Evolutionary conservation across 2,113 vertebrate genomes (phyloP).

Genomic region (Sterna hirundo): DNA sequence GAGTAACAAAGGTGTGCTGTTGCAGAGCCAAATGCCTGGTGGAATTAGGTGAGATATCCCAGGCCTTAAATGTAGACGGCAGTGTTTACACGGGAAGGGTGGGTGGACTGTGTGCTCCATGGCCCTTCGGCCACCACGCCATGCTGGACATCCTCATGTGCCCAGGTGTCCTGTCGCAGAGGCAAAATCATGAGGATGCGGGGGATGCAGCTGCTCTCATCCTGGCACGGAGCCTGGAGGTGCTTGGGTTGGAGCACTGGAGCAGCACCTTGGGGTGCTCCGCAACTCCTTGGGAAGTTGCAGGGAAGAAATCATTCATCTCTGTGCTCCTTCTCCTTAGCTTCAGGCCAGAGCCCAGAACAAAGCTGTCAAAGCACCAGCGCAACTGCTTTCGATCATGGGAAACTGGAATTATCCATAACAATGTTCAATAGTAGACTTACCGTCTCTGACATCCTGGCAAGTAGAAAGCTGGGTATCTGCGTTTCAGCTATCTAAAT

Average conservation of each 20-base stretch:
- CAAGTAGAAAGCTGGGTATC: background rate
- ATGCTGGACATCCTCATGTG: rapidly evolving
- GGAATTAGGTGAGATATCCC: background rate
- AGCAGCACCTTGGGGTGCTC: background rate
- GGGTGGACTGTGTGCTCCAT: background rate
- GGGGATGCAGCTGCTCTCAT: no score
- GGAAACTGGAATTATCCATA: background rate
- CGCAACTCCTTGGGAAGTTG: background rate
- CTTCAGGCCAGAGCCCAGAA: background rate
- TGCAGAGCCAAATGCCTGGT: background rate
- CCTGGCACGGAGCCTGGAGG: background rate
- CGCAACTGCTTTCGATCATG: rapidly evolving
- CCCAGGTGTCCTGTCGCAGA: background rate
- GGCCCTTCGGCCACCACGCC: rapidly evolving
- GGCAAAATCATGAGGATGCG: background rate
- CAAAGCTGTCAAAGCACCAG: background rate
- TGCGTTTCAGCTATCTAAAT: background rate
- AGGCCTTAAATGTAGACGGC: background rate
- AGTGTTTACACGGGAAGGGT: background rate
- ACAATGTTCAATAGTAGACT: background rate
- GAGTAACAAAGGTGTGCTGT: background rate
- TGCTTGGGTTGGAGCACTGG: no score
- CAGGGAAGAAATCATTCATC: background rate
- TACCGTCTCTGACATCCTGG: background rate
- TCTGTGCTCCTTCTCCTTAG: background rate